Evolutionary conservation across 2,797 vertebrate species (phyloP).

Genomic region (Salmo trutta): DNA sequence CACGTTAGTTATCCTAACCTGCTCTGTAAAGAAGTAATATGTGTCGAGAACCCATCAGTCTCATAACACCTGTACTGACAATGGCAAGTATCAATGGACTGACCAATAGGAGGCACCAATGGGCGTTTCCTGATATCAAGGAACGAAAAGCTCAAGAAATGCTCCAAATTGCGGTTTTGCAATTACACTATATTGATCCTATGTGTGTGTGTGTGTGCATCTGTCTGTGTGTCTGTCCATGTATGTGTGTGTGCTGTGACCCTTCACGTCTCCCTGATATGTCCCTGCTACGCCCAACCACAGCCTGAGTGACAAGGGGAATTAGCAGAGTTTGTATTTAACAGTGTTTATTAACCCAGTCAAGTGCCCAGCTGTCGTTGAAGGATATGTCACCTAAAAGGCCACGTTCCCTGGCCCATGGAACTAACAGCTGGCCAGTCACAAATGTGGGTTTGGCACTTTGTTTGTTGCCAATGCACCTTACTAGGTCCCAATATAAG

Average conservation of each 20-base stretch:
- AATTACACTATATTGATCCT: too few relatives aligned
- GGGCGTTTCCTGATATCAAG: too few relatives aligned
- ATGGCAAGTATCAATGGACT: too few relatives aligned
- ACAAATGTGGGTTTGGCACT: background rate
- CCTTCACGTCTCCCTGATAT: background rate
- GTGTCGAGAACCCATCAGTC: too few relatives aligned
- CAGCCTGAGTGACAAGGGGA: slow-evolving; percentile 11
- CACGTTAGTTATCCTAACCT: too few relatives aligned
- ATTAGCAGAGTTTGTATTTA: slow-evolving; percentile 19
- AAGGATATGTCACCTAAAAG: slow-evolving; percentile 24
- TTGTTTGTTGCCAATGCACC: background rate
- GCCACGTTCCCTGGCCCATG: background rate
- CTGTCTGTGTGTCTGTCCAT: background rate
- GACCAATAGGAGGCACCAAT: too few relatives aligned
- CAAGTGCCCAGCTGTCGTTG: slow-evolving; percentile 28
- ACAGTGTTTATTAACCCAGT: slow-evolving; percentile 19
- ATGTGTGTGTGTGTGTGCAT: background rate
- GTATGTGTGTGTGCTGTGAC: background rate
- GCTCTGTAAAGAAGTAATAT: too few relatives aligned
- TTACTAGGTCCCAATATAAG: background rate
- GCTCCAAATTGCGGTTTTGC: too few relatives aligned
- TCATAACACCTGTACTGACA: too few relatives aligned
- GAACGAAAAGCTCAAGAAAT: too few relatives aligned
- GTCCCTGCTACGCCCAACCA: background rate
- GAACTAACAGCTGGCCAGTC: slow-evolving; percentile 1